A percentile compares a stretch with the other conserved stretches of the same genome.
phyloP scores from a whole-genome alignment of 23 tunicate genomes.

The Botrylloides violaceus region DNA sequence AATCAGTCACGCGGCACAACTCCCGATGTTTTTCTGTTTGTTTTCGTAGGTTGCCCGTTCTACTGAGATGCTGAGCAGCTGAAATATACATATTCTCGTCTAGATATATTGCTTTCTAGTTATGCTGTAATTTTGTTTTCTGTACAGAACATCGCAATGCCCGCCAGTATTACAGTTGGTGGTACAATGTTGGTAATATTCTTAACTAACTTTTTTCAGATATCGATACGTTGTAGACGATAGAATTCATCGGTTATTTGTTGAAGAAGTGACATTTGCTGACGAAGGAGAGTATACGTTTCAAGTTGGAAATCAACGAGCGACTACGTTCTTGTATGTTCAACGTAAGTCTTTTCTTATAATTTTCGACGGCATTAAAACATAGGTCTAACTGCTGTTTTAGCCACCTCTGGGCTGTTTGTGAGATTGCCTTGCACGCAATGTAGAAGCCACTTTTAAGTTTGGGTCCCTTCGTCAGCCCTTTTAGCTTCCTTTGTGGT shows the following conservation, averaged over 20 bases:
- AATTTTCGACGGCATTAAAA: background rate
- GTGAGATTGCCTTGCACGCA: too few species aligned
- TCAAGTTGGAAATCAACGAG: constrained; percentile 61
- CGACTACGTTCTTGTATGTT: constrained; percentile 80
- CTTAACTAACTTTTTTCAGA: too few species aligned
- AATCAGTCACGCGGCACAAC: too few species aligned
- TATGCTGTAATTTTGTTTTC: too few species aligned
- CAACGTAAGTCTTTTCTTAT: constrained; percentile 49
- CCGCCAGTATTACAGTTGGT: too few species aligned
- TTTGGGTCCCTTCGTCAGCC: background rate
- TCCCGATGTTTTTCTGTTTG: background rate
- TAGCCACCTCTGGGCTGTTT: too few species aligned
- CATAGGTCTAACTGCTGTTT: too few species aligned
- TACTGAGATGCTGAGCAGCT: background rate
- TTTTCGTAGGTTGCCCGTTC: background rate
- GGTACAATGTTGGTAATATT: too few species aligned
- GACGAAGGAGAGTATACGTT: constrained; percentile 96
- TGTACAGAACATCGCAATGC: too few species aligned
- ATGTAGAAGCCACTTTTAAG: background rate
- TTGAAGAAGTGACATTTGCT: constrained; percentile 49
- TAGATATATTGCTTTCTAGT: background rate
- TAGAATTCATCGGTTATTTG: constrained; percentile 43
- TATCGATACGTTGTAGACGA: constrained; percentile 62
- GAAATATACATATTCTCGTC: background rate
- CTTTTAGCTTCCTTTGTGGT: background rate